phyloP scores from a whole-genome alignment of 2,888 invertebrate species.

The Gnatocerus cornutus region DNA sequence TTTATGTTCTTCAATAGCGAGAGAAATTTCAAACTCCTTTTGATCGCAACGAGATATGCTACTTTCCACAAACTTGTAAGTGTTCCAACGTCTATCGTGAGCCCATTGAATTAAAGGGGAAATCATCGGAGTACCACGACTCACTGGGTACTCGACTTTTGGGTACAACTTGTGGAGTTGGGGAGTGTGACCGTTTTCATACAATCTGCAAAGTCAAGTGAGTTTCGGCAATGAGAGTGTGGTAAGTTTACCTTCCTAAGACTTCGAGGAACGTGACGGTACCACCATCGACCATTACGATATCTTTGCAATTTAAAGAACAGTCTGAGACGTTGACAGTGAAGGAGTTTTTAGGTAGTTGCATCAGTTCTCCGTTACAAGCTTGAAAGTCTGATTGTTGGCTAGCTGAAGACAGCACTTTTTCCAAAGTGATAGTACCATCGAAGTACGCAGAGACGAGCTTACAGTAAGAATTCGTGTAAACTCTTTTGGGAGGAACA shows the following conservation, averaged over 20 bases:
- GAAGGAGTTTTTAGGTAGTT: not conserved
- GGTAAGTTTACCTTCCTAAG: constrained; percentile 14
- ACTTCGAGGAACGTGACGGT: not conserved
- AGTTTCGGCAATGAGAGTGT: constrained; percentile 51
- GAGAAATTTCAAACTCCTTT: too few relatives aligned
- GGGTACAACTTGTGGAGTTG: constrained; percentile 86
- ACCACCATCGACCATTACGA: not conserved
- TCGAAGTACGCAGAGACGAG: not conserved
- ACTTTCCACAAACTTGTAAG: too few relatives aligned
- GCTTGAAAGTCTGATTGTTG: not conserved
- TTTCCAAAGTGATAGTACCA: not conserved
- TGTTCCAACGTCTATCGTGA: constrained; percentile 70
- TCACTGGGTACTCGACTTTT: constrained; percentile 85
- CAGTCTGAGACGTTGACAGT: not conserved
- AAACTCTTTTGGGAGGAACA: too few relatives aligned
- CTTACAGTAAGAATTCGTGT: not conserved
- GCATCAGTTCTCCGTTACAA: not conserved
- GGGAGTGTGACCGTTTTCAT: constrained; percentile 84
- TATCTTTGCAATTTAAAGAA: not conserved
- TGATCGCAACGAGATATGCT: too few relatives aligned
- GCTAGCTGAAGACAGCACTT: not conserved
- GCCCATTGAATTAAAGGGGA: constrained; percentile 91
- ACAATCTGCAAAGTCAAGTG: constrained; percentile 75
- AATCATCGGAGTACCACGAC: constrained; percentile 71
- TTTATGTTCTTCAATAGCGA: not conserved